phyloP scores from a whole-genome alignment of 30 jellyfish, hydroid and myxozoan species.

The Nemopilema nomurai region DNA sequence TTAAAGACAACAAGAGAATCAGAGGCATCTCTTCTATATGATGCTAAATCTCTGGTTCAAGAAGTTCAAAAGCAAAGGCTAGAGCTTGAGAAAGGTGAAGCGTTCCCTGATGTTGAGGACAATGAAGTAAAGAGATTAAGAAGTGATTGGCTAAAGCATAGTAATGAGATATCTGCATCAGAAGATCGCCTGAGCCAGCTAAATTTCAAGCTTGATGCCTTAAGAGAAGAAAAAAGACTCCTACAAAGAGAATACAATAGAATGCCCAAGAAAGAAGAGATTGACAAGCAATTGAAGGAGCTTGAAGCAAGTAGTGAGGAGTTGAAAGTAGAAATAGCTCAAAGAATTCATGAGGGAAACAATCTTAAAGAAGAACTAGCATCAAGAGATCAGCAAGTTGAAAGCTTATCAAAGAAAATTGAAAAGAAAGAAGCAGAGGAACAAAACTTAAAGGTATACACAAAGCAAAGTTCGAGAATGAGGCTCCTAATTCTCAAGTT shows the following conservation, averaged over 20 bases:
- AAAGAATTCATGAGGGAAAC: constrained; percentile 80
- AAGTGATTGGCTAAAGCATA: constrained; percentile 66
- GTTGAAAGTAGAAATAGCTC: constrained; percentile 78
- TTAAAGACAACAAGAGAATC: constrained; percentile 66
- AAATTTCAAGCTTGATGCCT: constrained; percentile 66
- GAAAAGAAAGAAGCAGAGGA: constrained; percentile 77
- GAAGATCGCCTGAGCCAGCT: constrained; percentile 74
- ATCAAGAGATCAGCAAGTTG: constrained; percentile 54
- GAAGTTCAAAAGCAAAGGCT: constrained; percentile 69
- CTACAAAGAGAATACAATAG: constrained; percentile 75
- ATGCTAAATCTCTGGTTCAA: constrained; percentile 81
- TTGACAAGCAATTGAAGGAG: constrained; percentile 75
- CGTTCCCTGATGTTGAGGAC: constrained; percentile 89
- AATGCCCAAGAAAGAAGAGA: constrained; percentile 86
- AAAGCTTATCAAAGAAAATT: constrained; percentile 27
- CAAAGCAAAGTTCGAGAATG: background rate
- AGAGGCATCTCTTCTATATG: constrained; percentile 64
- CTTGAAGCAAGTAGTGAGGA: constrained; percentile 65
- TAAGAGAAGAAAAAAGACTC: constrained; percentile 75
- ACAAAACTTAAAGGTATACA: constrained; percentile 69
- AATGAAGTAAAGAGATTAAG: constrained; percentile 84
- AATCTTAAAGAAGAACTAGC: constrained; percentile 75
- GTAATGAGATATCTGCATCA: constrained; percentile 79
- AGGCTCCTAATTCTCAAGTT: too few relatives aligned
- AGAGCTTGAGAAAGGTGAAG: constrained; percentile 83